Conservation (phyloP, 2,888 invertebrate species). For the Phrixothrix hirtus region DNA sequence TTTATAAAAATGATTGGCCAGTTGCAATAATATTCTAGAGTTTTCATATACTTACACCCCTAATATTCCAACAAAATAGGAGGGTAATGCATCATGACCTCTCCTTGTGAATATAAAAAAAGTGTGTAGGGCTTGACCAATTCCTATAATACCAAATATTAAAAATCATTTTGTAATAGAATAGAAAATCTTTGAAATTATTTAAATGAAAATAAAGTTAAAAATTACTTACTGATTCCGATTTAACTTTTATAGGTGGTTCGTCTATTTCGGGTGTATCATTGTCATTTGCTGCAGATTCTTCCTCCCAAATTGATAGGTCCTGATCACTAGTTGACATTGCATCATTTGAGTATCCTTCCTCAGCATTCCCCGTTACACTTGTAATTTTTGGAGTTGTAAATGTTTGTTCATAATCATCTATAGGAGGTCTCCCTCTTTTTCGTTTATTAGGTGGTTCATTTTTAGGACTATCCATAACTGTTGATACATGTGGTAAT, state of each 20-base stretch:
- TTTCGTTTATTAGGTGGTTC: constrained; percentile 62
- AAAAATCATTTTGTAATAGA: too few relatives aligned
- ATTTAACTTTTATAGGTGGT: constrained; percentile 29
- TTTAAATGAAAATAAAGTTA: neutral
- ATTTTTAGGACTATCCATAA: constrained; percentile 52
- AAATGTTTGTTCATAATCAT: constrained; percentile 62
- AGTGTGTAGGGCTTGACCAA: too few relatives aligned
- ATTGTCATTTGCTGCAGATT: constrained; percentile 47
- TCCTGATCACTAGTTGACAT: constrained; percentile 55
- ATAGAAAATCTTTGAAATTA: neutral
- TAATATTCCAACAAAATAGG: too few relatives aligned
- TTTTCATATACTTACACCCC: too few relatives aligned
- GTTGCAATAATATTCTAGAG: too few relatives aligned
- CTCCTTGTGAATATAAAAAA: too few relatives aligned
- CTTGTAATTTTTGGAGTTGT: constrained; percentile 60
- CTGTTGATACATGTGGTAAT: constrained; percentile 54
- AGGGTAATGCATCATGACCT: too few relatives aligned
- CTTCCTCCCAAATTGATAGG: constrained; percentile 53
- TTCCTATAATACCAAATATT: too few relatives aligned
- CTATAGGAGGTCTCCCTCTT: constrained; percentile 69
- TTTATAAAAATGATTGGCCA: too few relatives aligned
- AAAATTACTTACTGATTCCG: constrained; percentile 27
- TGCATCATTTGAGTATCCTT: constrained; percentile 54
- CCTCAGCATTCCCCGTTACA: constrained; percentile 52
- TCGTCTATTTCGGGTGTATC: constrained; percentile 45